Base-by-base conservation (phyloP, 2,888 invertebrate genomes). In the Oscheius sp. region DNA sequence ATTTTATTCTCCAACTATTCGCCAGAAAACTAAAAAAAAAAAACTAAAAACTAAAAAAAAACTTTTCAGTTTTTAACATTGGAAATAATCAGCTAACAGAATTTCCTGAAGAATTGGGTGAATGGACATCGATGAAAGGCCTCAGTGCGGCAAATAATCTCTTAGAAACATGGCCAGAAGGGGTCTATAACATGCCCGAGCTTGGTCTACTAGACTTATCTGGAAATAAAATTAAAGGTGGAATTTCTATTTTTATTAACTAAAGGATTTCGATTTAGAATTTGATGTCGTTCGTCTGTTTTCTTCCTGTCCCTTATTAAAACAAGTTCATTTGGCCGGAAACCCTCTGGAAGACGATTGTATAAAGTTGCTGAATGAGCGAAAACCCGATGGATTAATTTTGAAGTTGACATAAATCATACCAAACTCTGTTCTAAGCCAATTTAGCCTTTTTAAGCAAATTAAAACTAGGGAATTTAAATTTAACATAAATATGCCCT, bases 61-160 rank as follows among this genome's bases (percentile, higher is more conserved):
- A n/a, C 8, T 14, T 67, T 64, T 44, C 70, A 82, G 82, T 81
- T 41, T 62, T 82, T 33, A 82, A 81, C 70, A 74, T 82, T 71
- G 79, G 78, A 41, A 70, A 73, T 24, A 82, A 82, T 67, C 66
- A 79, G 47, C 63, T 82, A 36, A 41, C 57, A 0, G 81, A 82
- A 50, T 50, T 82, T 17, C 81, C 82, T 0, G 73, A 74, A 22
- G 82, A 82, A 64, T 54, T 82, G 20, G 62, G 49, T 12, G 51
- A 57, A 22, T 82, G 82, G 82, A 73, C 62, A 1, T 49, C 49
- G 4, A 64, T 82, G 61, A 77, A 73, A 49, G 82, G 80, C 9
- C 56, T 81, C 38, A 82, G 81, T 44, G 70, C 76, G 4, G 68
- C 80, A 6, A 71, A 74, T 22, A 82, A 82, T 68, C 63, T 71